Conservation (phyloP, 2,113 vertebrate species). For the Osmerus mordax region DNA sequence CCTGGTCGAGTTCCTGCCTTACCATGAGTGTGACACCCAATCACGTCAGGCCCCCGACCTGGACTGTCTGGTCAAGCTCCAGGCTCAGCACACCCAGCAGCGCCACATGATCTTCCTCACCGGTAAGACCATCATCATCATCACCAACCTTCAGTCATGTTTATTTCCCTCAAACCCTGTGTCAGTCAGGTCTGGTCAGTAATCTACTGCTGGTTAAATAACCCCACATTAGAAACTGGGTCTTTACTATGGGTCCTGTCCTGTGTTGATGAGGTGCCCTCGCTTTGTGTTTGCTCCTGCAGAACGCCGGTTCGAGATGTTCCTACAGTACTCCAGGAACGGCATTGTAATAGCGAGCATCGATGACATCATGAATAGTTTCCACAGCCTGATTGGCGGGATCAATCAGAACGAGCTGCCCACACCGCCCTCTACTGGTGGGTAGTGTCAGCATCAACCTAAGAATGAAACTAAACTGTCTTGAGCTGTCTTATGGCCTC, state of each 20-base stretch:
- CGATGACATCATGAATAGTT: constrained; percentile 85
- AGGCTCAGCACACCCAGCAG: constrained; percentile 89
- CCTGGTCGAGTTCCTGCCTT: constrained; percentile 92
- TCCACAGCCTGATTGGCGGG: constrained; percentile 82
- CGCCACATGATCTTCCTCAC: constrained; percentile 91
- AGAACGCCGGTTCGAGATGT: constrained; percentile 83
- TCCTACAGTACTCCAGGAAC: constrained; percentile 78
- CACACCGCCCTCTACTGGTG: constrained; percentile 80
- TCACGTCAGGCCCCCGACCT: constrained; percentile 87
- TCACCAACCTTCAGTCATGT: neutral
- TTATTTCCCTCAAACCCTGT: neutral
- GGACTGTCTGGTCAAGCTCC: constrained; percentile 90
- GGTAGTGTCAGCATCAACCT: constrained; percentile 29
- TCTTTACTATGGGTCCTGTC: too few species aligned
- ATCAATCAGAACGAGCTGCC: constrained; percentile 74
- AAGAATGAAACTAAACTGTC: neutral
- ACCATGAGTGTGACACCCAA: constrained; percentile 90
- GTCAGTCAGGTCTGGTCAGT: too few species aligned
- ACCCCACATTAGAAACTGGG: too few species aligned
- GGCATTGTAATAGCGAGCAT: constrained; percentile 87
- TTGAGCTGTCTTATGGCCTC: neutral
- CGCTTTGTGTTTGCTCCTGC: constrained; percentile 8
- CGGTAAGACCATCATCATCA: constrained; percentile 64
- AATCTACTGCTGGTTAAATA: too few species aligned
- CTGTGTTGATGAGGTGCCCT: neutral